phyloP scores from a whole-genome alignment of 2,888 invertebrate genomes.

The Nematopogon swammerdamellus region DNA sequence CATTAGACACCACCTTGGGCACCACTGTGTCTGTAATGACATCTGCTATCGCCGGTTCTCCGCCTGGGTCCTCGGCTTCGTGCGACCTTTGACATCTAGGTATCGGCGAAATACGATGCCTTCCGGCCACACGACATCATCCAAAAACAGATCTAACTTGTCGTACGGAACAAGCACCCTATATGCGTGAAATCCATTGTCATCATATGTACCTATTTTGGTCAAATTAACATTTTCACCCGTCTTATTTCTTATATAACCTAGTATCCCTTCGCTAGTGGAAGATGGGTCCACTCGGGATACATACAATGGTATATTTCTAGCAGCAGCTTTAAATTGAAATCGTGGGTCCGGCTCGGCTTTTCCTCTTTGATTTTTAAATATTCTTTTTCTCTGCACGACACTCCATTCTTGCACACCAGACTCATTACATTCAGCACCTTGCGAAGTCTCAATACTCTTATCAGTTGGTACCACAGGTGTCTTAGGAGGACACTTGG shows the following conservation, averaged over 20 bases:
- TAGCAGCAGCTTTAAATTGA: conserved; percentile 1
- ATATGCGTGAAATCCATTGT: conserved; percentile 8
- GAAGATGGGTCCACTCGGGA: neutral
- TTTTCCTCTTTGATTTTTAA: neutral
- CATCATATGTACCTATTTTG: conserved; percentile 5
- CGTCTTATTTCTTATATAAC: conserved; percentile 1
- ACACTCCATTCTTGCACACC: conserved; percentile 4
- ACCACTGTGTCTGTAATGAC: neutral
- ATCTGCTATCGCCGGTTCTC: neutral
- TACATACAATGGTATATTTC: neutral
- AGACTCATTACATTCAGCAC: conserved; percentile 3
- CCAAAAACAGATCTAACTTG: conserved; percentile 6
- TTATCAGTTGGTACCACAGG: neutral
- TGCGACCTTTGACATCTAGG: conserved; percentile 1
- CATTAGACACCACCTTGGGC: neutral
- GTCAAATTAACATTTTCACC: neutral
- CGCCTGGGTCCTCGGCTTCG: neutral
- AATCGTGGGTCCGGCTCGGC: neutral
- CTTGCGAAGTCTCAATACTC: neutral
- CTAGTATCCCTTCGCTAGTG: neutral
- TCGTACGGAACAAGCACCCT: conserved; percentile 8
- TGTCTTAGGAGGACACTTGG: too few relatives aligned
- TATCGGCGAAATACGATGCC: conserved; percentile 8
- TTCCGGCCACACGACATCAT: conserved; percentile 10
- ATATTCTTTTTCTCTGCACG: neutral